phyloP scores from a whole-genome alignment of 2,888 invertebrate species.

The Hydropsyche betteni region DNA sequence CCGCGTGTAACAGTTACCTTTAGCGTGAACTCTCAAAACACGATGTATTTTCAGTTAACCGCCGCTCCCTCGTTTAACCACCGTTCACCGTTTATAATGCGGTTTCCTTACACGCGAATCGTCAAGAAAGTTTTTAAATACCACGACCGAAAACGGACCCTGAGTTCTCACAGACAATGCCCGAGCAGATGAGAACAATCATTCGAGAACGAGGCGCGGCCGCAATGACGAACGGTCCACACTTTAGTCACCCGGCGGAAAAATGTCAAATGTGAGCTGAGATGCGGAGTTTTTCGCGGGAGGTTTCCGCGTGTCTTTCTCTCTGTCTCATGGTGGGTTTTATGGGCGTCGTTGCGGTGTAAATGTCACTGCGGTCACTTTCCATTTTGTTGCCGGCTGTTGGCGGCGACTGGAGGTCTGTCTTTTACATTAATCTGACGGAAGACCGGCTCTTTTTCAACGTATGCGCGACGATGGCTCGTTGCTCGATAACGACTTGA shows the following conservation, averaged over 20 bases:
- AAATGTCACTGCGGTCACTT: slow-evolving; percentile 25
- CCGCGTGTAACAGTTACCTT: slow-evolving; percentile 46
- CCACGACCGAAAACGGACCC: not conserved
- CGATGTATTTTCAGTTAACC: slow-evolving; percentile 45
- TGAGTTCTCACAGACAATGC: not conserved
- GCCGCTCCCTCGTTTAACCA: slow-evolving; percentile 44
- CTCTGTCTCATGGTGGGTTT: not conserved
- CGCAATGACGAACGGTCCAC: not conserved
- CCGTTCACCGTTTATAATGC: slow-evolving; percentile 29
- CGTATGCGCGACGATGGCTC: not conserved
- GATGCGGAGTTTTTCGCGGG: slow-evolving; percentile 1
- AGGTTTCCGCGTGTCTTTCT: not conserved
- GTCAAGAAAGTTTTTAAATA: slow-evolving; percentile 18
- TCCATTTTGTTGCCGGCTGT: slow-evolving; percentile 4
- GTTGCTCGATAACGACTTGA: slow-evolving; percentile 1
- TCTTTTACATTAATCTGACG: slow-evolving; percentile 4
- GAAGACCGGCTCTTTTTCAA: not conserved
- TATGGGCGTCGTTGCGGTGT: not conserved
- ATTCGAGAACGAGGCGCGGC: slow-evolving; percentile 6
- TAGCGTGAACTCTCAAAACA: slow-evolving; percentile 44
- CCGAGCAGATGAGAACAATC: not conserved
- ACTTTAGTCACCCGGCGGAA: not conserved
- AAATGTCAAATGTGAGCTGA: slow-evolving; percentile 7
- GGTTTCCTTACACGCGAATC: slow-evolving; percentile 19
- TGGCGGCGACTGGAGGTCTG: not conserved